Conservation (phyloP, 2,797 vertebrate genomes). For the Meriones psammophilus region DNA sequence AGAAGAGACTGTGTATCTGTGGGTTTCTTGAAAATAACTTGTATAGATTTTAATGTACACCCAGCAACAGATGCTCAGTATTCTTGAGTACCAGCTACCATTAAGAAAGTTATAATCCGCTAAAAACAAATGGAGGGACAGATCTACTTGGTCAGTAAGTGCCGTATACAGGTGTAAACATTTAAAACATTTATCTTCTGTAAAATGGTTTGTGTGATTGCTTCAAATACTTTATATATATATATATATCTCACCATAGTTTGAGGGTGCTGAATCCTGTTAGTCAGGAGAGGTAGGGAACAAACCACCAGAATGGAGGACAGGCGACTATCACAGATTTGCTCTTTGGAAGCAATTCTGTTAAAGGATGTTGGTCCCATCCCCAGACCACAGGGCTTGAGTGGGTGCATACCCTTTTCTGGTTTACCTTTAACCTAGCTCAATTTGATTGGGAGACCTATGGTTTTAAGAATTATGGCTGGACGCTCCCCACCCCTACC, state of each 20-base stretch:
- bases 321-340: background rate
- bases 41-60: background rate
- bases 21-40: slow-evolving; percentile 22
- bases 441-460: background rate
- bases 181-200: background rate
- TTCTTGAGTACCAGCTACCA: background rate
- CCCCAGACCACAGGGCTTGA: background rate
- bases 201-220: background rate
- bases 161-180: background rate
- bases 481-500: background rate
- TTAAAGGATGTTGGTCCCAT: background rate
- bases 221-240: background rate
- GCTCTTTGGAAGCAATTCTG: background rate
- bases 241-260: background rate
- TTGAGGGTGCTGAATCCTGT: background rate
- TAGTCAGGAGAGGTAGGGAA: background rate
- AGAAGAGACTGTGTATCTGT: background rate
- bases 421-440: background rate
- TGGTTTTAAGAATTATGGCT: background rate
- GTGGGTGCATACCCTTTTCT: background rate
- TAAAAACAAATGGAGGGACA: background rate
- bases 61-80: background rate
- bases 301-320: background rate
- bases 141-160: background rate
- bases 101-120: background rate